phyloP scores from a whole-genome alignment of 2,888 invertebrate genomes.

The Dioctria linearis region DNA sequence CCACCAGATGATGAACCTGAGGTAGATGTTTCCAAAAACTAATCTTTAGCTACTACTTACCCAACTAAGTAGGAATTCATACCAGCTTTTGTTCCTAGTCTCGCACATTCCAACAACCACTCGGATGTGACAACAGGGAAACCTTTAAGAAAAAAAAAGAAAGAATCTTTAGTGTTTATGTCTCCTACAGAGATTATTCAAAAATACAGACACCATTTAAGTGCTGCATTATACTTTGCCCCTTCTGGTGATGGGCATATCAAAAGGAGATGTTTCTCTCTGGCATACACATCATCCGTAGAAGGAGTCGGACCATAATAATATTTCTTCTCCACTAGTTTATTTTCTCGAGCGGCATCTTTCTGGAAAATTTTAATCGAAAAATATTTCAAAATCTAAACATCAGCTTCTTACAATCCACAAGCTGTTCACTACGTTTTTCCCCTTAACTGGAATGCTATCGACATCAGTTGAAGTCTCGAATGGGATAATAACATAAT shows the following conservation, averaged over 20 bases:
- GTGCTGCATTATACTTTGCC: slow-evolving; percentile 86
- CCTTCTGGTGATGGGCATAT: slow-evolving; percentile 82
- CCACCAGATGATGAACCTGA: background rate
- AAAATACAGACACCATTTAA: slow-evolving; percentile 81
- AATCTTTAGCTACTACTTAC: slow-evolving; percentile 63
- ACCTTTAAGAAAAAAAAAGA: slow-evolving; percentile 51
- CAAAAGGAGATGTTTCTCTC: slow-evolving; percentile 85
- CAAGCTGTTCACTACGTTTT: slow-evolving; percentile 67
- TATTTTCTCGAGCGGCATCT: slow-evolving; percentile 72
- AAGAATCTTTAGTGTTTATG: background rate
- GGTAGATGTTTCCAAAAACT: background rate
- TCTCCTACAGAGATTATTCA: background rate
- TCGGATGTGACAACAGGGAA: slow-evolving; percentile 83
- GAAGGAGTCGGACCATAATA: slow-evolving; percentile 80
- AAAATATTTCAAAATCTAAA: background rate
- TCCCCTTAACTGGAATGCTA: slow-evolving; percentile 64
- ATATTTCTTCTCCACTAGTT: slow-evolving; percentile 77
- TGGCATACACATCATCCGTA: slow-evolving; percentile 75
- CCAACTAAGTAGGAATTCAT: slow-evolving; percentile 76
- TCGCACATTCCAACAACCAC: slow-evolving; percentile 83
- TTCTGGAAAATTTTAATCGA: slow-evolving; percentile 61
- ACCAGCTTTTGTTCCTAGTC: slow-evolving; percentile 73
- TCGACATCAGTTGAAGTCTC: slow-evolving; percentile 64
- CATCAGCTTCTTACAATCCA: slow-evolving; percentile 65
- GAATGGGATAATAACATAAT: slow-evolving; percentile 78